Evolutionary conservation across 2,888 invertebrate genomes (phyloP).

Genomic region (Matsumyia berberina): DNA sequence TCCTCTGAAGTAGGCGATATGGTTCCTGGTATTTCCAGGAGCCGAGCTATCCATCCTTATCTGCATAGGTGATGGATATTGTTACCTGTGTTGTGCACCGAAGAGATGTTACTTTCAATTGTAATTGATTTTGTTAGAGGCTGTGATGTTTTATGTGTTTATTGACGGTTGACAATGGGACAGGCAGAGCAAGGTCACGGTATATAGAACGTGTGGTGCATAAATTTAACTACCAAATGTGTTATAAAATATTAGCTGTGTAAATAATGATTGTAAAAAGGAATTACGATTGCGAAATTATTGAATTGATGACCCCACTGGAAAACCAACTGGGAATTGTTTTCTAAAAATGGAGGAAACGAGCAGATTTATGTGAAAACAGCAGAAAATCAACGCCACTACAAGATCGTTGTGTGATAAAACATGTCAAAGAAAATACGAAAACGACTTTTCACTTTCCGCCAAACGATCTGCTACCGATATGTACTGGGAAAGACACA

Average conservation of each 20-base stretch:
- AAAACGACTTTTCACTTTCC: no score
- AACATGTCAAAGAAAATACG: no score
- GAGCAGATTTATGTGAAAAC: no score
- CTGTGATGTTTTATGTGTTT: conserved; percentile 40
- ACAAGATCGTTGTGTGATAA: no score
- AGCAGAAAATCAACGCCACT: no score
- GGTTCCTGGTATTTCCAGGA: conserved; percentile 48
- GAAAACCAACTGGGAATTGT: no score
- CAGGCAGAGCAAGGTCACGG: conserved; percentile 47
- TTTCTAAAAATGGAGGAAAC: no score
- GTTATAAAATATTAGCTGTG: not conserved
- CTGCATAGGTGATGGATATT: not conserved
- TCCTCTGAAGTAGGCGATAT: conserved; percentile 56
- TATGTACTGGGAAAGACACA: no score
- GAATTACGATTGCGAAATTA: no score
- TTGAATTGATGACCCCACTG: no score
- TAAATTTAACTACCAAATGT: not conserved
- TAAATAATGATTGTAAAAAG: not conserved
- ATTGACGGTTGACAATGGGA: conserved; percentile 51
- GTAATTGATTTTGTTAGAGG: not conserved
- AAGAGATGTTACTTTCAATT: conserved; percentile 22
- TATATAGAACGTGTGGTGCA: not conserved
- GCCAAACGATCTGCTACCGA: no score
- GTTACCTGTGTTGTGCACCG: conserved; percentile 27
- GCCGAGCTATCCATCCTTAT: conserved; percentile 19